Evolutionary conservation across 2,888 invertebrate genomes (phyloP), one percentile per base, ranked within the genome.

Genomic region (Thymelicus sylvestris): DNA sequence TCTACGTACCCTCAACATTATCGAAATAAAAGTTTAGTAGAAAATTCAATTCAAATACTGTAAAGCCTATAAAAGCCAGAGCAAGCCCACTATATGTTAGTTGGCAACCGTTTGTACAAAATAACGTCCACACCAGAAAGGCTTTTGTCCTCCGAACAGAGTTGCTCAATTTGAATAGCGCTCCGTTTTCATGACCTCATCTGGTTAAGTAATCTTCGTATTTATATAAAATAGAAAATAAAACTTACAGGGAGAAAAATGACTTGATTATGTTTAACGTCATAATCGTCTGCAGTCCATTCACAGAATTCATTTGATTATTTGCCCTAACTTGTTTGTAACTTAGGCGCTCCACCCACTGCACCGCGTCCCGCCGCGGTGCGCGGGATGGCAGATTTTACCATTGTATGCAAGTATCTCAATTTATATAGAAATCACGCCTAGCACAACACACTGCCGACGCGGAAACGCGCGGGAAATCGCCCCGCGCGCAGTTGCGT

Each of bases 61-160:
- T 50, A 68, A 70, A 70, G 69, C 69, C 69, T 65, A 65, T 64
- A 60, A 65, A 60, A 70, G 64, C 64, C 59, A 59, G 63, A 62
- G 55, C 64, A 69, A 69, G 69, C 50, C 69, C 59, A 64, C 39
- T 59, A 57, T 57, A 47, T 64, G 64, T 64, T 63, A 59, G 69
- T 64, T 69, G 64, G 65, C 70, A 70, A 65, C 65, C 41, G 70
- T 70, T 70, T 65, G 65, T 65, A 60, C 60, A 70, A 70, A 70
- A 70, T 70, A 65, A 70, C 50, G 65, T 70, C 60, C 59, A 65
- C 50, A 65, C 13, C 64, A 59, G 64, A 65, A 65, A 65, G 50
- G 41, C 70, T 57, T 70, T 70, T 70, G 70, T 70, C 64, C 50
- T 65, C 59, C 50, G 57, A 63, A 63, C 63, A 57, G 63, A 55